These are phyloP conservation scores for Nanger granti DNA, from an alignment of 2,113 vertebrate genomes.

Conservation along the genomic window DNA sequence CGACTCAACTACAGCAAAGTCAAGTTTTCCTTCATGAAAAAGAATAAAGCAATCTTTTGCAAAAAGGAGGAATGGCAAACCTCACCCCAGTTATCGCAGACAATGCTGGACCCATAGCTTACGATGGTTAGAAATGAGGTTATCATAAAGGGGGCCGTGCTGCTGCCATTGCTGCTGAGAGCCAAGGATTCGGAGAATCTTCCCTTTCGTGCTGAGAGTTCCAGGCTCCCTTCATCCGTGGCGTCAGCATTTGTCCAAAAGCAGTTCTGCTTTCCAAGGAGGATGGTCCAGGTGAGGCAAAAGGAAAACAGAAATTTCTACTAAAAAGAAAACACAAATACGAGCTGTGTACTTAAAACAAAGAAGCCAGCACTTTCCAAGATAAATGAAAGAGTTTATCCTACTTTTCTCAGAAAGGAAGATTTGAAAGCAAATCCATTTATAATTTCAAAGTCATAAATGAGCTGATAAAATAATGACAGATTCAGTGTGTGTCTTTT, in stretches of 20 bases:
- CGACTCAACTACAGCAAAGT: not conserved
- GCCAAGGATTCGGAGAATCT: not conserved
- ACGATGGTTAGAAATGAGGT: too few relatives aligned
- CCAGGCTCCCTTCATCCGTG: not conserved
- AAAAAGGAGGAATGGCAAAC: not conserved
- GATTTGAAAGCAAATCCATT: slow-evolving; percentile 6
- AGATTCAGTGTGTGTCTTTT: slow-evolving; percentile 42
- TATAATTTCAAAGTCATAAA: slow-evolving; percentile 29
- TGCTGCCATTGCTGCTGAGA: too few relatives aligned
- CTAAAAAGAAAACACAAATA: slow-evolving; percentile 45
- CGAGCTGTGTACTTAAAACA: slow-evolving; percentile 36
- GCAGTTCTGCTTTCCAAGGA: slow-evolving; percentile 35
- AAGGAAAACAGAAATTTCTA: slow-evolving; percentile 50
- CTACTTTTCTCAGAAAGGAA: slow-evolving; percentile 36
- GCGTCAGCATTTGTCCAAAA: slow-evolving; percentile 11
- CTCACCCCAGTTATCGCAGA: too few relatives aligned
- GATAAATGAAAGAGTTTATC: slow-evolving; percentile 44
- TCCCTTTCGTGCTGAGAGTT: not conserved
- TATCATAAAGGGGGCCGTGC: too few relatives aligned
- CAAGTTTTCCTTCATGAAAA: not conserved
- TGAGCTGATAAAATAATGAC: slow-evolving; percentile 18
- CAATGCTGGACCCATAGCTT: too few relatives aligned
- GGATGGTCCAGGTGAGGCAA: not conserved
- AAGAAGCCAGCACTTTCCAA: slow-evolving; percentile 34
- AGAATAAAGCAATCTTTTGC: not conserved